Evolutionary conservation across 1,140 invertebrate species (phyloP), one percentile per base, ranked within the genome.

Genomic region (Paramacrobiotus metropolitanus): DNA sequence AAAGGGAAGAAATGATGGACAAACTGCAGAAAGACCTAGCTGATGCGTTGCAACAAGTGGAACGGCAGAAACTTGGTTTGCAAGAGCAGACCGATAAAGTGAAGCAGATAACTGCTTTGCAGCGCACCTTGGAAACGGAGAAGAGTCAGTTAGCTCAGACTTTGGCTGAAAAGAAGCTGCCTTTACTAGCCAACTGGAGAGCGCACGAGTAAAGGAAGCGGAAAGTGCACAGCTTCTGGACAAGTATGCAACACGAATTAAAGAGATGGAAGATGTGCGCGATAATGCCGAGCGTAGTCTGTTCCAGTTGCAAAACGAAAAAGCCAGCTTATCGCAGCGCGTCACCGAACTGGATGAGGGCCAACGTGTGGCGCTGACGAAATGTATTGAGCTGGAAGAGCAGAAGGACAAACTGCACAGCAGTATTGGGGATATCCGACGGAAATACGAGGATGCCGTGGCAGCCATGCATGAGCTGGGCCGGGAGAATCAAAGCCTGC

Each of bases 391-490:
- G 24, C 48, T 55, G 48, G 48, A 55, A 28, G 48, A 24, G 4
- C 15, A 55, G 24, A 15, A 55, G 28, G 48, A 55, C 4, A 55
- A 55, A 24, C 48, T 55, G 15, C 48, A 55, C 15, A 0, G 15
- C 15, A 28, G 48, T 55, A 28, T 55, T 15, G 48, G 15, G 15
- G 15, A 55, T 0, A 55, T 55, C 48, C 15, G 48, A 24, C 15
- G 48, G 48, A 55, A 55, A 24, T 55, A 55, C 28, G 48, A 55
- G 24, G 48, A 55, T 55, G 15, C 48, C 15, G 4, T 55, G 24
- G 48, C 48, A 24, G 48, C 48, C 15, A 55, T 55, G 48, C 48
- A 55, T 24, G 48, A 55, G 24, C 24, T 55, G 48, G 48, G 48
- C 15, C 15, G 48, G 24, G 48, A 55, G 28, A 15, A 55, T 24